Evolutionary conservation across 1,140 invertebrate genomes (phyloP).

Genomic region (Hetaerina americana): DNA sequence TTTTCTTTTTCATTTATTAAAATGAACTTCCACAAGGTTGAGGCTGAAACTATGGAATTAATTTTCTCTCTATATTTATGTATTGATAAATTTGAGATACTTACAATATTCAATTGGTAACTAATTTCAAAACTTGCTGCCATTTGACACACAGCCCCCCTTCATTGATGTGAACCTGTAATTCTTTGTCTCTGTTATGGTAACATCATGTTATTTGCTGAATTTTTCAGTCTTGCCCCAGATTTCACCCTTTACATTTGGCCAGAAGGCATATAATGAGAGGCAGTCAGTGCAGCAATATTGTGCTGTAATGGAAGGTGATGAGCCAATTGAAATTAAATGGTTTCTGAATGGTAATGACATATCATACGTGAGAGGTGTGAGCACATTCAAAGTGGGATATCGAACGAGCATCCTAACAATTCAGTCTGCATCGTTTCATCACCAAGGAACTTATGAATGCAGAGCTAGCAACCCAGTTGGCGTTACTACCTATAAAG

Average conservation of each 20-base stretch:
- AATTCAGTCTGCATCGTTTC: constrained; percentile 46
- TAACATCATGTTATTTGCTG: not conserved
- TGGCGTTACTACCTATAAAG: constrained; percentile 43
- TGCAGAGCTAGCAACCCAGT: constrained; percentile 52
- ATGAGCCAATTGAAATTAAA: constrained; percentile 29
- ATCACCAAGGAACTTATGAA: constrained; percentile 49
- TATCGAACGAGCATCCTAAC: constrained; percentile 47
- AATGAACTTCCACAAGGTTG: no score
- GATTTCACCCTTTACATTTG: constrained; percentile 52
- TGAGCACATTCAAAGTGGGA: constrained; percentile 38
- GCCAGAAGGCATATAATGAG: not conserved
- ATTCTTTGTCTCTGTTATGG: not conserved
- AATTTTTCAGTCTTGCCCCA: constrained; percentile 42
- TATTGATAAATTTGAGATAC: no score
- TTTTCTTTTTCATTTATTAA: no score
- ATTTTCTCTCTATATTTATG: no score
- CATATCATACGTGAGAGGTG: constrained; percentile 13
- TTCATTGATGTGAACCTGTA: no score
- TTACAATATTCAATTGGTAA: no score
- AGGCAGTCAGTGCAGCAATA: constrained; percentile 15
- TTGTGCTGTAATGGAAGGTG: constrained; percentile 33
- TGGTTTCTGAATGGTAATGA: constrained; percentile 20
- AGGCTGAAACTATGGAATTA: no score
- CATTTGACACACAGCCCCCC: no score
- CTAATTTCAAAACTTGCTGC: no score